phyloP scores from a whole-genome alignment of 2,888 invertebrate genomes.

The Dasypogon diadema region DNA sequence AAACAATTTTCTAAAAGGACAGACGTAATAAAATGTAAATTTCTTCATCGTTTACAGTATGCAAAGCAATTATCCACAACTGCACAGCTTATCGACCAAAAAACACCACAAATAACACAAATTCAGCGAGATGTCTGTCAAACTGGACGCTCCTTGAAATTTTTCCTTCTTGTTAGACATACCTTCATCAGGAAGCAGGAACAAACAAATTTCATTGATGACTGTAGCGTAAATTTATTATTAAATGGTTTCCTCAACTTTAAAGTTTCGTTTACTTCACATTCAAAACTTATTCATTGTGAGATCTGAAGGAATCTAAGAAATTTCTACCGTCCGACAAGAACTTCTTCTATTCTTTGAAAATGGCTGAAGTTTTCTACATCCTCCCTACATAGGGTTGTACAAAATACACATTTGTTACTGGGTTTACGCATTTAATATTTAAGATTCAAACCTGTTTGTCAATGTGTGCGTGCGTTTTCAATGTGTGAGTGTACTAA shows the following conservation, averaged over 20 bases:
- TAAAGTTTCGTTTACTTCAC: not conserved
- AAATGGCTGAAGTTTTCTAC: slow-evolving; percentile 24
- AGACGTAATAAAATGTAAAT: too few relatives aligned
- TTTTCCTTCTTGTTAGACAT: slow-evolving; percentile 12
- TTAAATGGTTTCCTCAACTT: not conserved
- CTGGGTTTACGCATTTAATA: too few relatives aligned
- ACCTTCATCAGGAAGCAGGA: slow-evolving; percentile 5
- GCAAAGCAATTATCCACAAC: too few relatives aligned
- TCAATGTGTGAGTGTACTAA: too few relatives aligned
- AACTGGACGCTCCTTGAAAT: slow-evolving; percentile 39
- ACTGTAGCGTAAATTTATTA: too few relatives aligned
- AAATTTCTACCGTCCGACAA: slow-evolving; percentile 3
- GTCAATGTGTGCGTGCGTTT: too few relatives aligned
- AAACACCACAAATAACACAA: not conserved
- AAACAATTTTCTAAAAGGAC: too few relatives aligned
- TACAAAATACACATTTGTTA: too few relatives aligned
- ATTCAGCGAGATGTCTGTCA: slow-evolving; percentile 3
- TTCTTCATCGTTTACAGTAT: too few relatives aligned
- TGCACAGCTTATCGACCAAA: too few relatives aligned
- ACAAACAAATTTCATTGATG: not conserved
- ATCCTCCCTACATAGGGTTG: too few relatives aligned
- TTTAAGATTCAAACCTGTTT: too few relatives aligned
- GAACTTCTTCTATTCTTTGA: slow-evolving; percentile 6
- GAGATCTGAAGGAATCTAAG: not conserved
- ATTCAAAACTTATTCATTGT: slow-evolving; percentile 20